phyloP scores from a whole-genome alignment of 1,140 invertebrate genomes.

The Ooceraea biroi region DNA sequence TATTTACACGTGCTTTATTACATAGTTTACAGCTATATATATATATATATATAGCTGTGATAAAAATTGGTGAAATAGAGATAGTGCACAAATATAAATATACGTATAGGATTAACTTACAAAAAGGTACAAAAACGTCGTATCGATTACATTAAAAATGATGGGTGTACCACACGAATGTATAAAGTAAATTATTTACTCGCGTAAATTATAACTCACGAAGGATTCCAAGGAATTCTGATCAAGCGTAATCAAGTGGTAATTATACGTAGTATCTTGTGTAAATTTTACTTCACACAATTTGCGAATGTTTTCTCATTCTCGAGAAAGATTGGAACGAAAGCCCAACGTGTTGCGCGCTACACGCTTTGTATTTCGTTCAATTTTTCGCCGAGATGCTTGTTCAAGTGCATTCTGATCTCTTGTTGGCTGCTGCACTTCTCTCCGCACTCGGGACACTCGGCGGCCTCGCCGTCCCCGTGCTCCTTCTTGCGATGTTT shows the following conservation, averaged over 20 bases:
- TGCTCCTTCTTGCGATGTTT: slow-evolving; percentile 72
- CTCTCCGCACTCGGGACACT: slow-evolving; percentile 70
- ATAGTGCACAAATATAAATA: no score
- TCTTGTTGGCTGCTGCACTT: slow-evolving; percentile 66
- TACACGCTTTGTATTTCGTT: slow-evolving; percentile 50
- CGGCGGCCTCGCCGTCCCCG: slow-evolving; percentile 54
- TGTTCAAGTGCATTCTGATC: slow-evolving; percentile 74
- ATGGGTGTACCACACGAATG: neutral
- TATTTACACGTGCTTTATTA: no score
- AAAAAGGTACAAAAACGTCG: no score
- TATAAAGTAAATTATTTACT: slow-evolving; percentile 7
- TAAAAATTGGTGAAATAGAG: no score
- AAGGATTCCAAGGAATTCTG: neutral
- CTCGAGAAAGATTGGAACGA: no score
- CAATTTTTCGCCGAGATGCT: slow-evolving; percentile 73
- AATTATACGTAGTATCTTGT: neutral
- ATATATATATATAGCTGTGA: no score
- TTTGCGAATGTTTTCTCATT: no score
- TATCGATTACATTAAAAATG: slow-evolving; percentile 16
- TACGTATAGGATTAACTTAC: no score
- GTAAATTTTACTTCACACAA: no score
- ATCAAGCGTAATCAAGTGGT: slow-evolving; percentile 4
- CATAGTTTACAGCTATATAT: no score
- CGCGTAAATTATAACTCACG: neutral
- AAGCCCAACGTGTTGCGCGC: no score